These are phyloP conservation scores for Catostomus latipinnis DNA, from an alignment of 2,797 vertebrate genomes.

Conservation along the genomic window DNA sequence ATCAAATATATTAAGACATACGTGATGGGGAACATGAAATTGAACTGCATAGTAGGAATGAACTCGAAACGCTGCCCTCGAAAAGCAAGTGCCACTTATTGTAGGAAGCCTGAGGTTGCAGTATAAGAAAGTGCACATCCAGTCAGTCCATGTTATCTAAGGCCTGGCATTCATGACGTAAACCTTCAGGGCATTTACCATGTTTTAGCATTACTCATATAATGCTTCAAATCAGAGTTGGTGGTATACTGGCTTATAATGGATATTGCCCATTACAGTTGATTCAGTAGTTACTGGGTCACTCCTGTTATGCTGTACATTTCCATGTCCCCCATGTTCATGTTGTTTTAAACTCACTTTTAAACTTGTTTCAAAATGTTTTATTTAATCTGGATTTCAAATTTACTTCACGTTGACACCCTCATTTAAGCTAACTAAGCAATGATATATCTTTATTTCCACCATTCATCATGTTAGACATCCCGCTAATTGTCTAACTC, in stretches of 20 bases:
- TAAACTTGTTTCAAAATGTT: too few relatives aligned
- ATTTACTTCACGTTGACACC: too few relatives aligned
- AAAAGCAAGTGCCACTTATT: conserved; percentile 7
- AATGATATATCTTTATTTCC: too few relatives aligned
- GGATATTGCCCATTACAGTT: not conserved
- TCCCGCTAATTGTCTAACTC: too few relatives aligned
- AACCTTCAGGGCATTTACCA: not conserved
- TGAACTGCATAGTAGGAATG: not conserved
- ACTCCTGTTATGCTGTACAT: too few relatives aligned
- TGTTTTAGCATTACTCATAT: conserved; percentile 2
- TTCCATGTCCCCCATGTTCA: too few relatives aligned
- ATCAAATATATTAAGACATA: not conserved
- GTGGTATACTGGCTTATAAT: not conserved
- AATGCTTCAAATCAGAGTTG: not conserved
- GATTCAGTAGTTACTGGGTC: not conserved
- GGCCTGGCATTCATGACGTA: not conserved
- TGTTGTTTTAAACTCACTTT: too few relatives aligned
- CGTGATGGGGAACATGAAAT: not conserved
- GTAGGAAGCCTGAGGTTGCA: conserved; percentile 12
- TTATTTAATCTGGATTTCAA: too few relatives aligned
- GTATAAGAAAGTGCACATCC: conserved; percentile 16
- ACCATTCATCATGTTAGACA: too few relatives aligned
- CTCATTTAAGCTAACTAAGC: too few relatives aligned
- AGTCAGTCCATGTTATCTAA: not conserved
- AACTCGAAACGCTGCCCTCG: not conserved